Conservation (phyloP, 2,113 vertebrate species). For the Toxostoma redivivum region DNA sequence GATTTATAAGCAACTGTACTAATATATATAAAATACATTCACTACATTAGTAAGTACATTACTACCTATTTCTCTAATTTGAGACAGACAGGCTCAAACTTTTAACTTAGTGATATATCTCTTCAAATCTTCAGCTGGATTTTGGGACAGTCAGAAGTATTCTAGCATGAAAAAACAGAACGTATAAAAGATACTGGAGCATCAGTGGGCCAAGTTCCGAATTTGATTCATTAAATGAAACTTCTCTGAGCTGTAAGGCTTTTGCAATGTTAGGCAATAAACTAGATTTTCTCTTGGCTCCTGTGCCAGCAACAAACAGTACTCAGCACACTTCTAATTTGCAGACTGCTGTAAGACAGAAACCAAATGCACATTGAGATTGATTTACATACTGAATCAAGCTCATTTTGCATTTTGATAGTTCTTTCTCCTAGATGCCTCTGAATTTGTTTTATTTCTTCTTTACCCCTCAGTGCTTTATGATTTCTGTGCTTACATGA, state of each 20-base stretch:
- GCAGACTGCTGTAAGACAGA: neutral
- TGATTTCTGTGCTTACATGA: neutral
- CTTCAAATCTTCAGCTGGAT: neutral
- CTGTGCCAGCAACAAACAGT: neutral
- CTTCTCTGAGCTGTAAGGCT: neutral
- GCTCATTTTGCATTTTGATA: neutral
- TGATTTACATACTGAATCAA: constrained; percentile 35
- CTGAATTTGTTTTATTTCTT: neutral
- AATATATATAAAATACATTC: neutral
- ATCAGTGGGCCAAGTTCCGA: neutral
- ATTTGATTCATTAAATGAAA: neutral
- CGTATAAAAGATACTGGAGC: neutral
- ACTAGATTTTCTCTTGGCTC: constrained; percentile 5
- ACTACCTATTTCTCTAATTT: neutral
- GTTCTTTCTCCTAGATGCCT: neutral
- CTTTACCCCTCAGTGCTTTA: neutral
- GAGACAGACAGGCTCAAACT: neutral
- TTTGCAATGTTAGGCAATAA: neutral
- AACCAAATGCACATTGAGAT: neutral
- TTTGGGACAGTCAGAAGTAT: neutral
- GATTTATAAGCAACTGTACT: neutral
- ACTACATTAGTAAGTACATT: neutral
- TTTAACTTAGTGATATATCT: neutral
- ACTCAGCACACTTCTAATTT: constrained; percentile 18
- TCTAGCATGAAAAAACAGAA: neutral